These are phyloP conservation scores for Corythoichthys haematopterus DNA, from an alignment of 2,113 vertebrate genomes.

Conservation along the genomic window DNA sequence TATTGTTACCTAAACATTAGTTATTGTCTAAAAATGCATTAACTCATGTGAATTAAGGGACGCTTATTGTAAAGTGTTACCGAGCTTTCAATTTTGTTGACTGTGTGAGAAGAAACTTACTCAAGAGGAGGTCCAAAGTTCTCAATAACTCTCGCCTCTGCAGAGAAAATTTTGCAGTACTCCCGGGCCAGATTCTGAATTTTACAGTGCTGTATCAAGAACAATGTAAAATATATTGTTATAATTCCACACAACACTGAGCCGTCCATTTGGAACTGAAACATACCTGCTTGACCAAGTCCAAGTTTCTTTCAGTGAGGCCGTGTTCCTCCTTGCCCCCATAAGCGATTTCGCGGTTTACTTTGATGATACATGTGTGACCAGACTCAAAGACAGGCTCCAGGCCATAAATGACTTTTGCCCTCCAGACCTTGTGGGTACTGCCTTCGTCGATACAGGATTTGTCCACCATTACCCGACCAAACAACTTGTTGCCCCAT, in stretches of 20 bases:
- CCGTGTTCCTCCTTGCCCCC: constrained; percentile 83
- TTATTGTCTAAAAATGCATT: too few species aligned
- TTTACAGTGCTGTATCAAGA: constrained; percentile 81
- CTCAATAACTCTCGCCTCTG: constrained; percentile 79
- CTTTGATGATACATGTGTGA: constrained; percentile 85
- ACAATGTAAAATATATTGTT: constrained; percentile 28
- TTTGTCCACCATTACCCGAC: constrained; percentile 84
- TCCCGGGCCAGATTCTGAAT: constrained; percentile 92
- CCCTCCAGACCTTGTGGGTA: constrained; percentile 81
- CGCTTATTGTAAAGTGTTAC: neutral
- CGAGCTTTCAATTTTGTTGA: too few species aligned
- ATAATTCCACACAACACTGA: constrained; percentile 6
- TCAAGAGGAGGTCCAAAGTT: constrained; percentile 84
- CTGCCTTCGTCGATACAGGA: constrained; percentile 67
- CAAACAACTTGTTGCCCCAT: constrained; percentile 93
- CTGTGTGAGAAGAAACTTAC: constrained; percentile 72
- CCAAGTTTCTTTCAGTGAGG: constrained; percentile 84
- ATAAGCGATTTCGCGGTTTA: constrained; percentile 80
- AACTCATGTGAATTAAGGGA: too few species aligned
- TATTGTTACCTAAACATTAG: too few species aligned
- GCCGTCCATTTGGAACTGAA: neutral
- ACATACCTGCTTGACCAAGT: constrained; percentile 84
- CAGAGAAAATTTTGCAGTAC: constrained; percentile 94
- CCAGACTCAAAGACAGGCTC: constrained; percentile 93
- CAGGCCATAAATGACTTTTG: constrained; percentile 91